Percentiles rank a stretch among this genome's conserved stretches.
Evolutionary conservation across 2,888 invertebrate species (phyloP).

Genomic region (Thecocarcelia acutangulata): DNA sequence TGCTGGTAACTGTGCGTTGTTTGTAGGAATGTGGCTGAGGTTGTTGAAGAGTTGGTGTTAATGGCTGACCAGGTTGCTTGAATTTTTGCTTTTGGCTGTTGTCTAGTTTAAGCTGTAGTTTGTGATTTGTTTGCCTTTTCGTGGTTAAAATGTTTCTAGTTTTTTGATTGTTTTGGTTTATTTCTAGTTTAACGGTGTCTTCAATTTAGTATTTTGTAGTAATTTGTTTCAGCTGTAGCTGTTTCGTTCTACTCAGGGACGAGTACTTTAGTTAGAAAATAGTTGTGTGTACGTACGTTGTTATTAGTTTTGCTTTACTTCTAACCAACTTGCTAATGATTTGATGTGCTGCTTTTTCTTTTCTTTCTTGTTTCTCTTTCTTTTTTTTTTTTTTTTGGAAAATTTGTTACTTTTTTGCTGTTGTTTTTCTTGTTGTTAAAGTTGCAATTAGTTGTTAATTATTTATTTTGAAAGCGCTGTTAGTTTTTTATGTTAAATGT

Average conservation of each 20-base stretch:
- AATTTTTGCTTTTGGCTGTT: background rate
- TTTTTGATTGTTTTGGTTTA: background rate
- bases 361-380: too few species aligned
- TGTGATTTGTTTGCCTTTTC: background rate
- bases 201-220: constrained; percentile 64
- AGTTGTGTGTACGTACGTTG: constrained; percentile 3
- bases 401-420: constrained; percentile 10
- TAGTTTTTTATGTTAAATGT: constrained; percentile 4
- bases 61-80: constrained; percentile 32
- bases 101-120: background rate
- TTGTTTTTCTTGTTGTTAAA: constrained; percentile 7
- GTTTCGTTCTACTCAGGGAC: constrained; percentile 24
- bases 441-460: constrained; percentile 59
- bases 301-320: constrained; percentile 23
- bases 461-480: constrained; percentile 57
- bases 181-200: background rate
- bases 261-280: background rate
- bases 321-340: constrained; percentile 34
- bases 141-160: background rate
- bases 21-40: constrained; percentile 1
- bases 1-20: background rate
- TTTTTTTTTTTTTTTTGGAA: background rate
- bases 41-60: constrained; percentile 6
- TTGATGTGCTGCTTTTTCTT: background rate
- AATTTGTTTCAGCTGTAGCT: constrained; percentile 43